phyloP scores from a whole-genome alignment of 1,140 invertebrate species.

The Drosophila aff. region DNA sequence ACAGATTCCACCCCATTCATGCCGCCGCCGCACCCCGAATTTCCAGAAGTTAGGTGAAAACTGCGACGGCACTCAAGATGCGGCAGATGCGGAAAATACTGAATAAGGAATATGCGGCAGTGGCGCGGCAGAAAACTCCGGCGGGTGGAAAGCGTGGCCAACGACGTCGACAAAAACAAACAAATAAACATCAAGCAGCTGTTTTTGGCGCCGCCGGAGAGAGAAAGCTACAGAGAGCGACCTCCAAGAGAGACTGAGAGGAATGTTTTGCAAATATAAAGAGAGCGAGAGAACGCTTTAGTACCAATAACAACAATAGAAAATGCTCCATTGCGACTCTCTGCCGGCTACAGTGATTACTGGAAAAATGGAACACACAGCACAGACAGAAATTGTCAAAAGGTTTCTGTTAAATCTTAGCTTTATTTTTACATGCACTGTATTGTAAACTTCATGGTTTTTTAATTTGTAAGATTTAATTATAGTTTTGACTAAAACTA shows the following conservation, averaged over 20 bases:
- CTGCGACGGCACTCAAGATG: slow-evolving; percentile 51
- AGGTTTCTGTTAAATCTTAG: too few relatives aligned
- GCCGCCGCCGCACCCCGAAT: neutral
- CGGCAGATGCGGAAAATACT: slow-evolving; percentile 33
- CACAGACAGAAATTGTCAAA: neutral
- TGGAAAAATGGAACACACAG: neutral
- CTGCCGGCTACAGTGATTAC: slow-evolving; percentile 50
- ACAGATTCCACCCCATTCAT: slow-evolving; percentile 28
- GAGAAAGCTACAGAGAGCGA: slow-evolving; percentile 7
- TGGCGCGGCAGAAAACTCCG: slow-evolving; percentile 33
- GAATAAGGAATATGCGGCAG: slow-evolving; percentile 21
- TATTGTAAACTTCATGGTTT: too few relatives aligned
- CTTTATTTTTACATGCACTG: too few relatives aligned
- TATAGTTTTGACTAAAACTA: too few relatives aligned
- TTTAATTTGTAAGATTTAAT: too few relatives aligned
- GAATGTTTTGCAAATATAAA: slow-evolving; percentile 9
- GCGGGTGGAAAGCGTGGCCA: slow-evolving; percentile 32
- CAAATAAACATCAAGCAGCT: slow-evolving; percentile 80
- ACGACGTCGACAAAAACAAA: slow-evolving; percentile 63
- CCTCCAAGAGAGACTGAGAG: slow-evolving; percentile 1
- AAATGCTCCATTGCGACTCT: slow-evolving; percentile 23
- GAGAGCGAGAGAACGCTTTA: slow-evolving; percentile 6
- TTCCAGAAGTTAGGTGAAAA: slow-evolving; percentile 45
- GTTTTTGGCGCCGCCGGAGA: slow-evolving; percentile 63
- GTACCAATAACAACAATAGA: slow-evolving; percentile 8